Evolutionary conservation across 2,888 invertebrate genomes (phyloP), one percentile per base, ranked within the genome.

Genomic region (Thera britannica): DNA sequence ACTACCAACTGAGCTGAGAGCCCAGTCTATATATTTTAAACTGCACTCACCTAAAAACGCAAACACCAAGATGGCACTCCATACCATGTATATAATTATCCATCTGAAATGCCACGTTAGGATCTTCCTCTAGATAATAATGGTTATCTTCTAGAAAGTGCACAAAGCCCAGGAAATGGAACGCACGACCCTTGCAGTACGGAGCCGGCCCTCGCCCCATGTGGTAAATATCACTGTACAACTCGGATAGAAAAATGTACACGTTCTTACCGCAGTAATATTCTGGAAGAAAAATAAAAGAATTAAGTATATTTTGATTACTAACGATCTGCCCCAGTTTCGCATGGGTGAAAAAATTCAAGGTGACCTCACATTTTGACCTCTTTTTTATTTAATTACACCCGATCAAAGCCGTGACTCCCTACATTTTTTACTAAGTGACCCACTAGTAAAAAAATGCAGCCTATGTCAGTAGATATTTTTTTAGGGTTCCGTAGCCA

Each of bases 251-350:
- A 71, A 93, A 93, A 5, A 93, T 76, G 73, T 93, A 93, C 0
- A 92, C 88, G 72, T 92, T 92, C 67, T 84, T 90, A 6, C 92
- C 92, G 78, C 93, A 93, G 71, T 92, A 92, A 74, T 73, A 93
- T 70, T 92, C 93, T 93, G 83, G 2, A 68, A 58, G 7, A 58
- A 1, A 44, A 51, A 12, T n/a, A 48, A 48, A 46, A 3, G 6
- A 38, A 38, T 38, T 38, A 3, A 23, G 23, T 38, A 38, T 38
- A 38, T 38, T 38, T 38, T 38, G 6, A 38, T 38, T 38, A 5
- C 4, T 5, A 38, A 38, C 38, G 23, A 51, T 23, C 3, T 23
- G 23, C 23, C 23, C 23, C 23, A 23, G 23, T 23, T 23, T 23
- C 23, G 23, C 23, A 23, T 23, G 23, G 23, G 23, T 23, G 23